Percentiles rank a stretch among this genome's conserved stretches.
Conservation (phyloP, 2,888 invertebrate genomes). For the Alsophila aescularia region DNA sequence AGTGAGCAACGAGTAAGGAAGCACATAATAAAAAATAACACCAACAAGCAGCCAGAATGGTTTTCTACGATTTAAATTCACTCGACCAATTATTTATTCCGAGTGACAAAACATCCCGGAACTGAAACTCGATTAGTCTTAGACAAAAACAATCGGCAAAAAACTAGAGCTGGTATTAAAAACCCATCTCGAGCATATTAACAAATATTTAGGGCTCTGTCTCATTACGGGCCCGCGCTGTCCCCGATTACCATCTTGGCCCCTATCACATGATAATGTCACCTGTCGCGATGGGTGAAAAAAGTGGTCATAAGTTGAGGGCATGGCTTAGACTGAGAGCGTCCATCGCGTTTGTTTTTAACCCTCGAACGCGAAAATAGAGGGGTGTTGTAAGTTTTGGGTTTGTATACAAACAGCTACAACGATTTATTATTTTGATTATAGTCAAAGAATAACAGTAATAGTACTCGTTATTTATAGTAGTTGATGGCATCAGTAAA, state of each 20-base stretch:
- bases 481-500: too few relatives aligned
- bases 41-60: background rate
- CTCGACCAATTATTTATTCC: constrained; percentile 3
- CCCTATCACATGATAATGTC: constrained; percentile 26
- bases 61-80: constrained; percentile 2
- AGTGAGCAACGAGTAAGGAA: background rate
- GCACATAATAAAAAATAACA: background rate
- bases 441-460: too few relatives aligned
- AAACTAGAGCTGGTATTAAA: constrained; percentile 63
- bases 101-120: constrained; percentile 23
- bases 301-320: constrained; percentile 15
- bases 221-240: constrained; percentile 56
- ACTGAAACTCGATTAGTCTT: constrained; percentile 20
- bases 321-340: background rate
- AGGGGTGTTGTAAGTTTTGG: too few relatives aligned
- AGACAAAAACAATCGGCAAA: constrained; percentile 39
- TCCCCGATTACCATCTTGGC: constrained; percentile 41
- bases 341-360: too few relatives aligned
- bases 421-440: too few relatives aligned
- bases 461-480: too few relatives aligned
- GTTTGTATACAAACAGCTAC: too few relatives aligned
- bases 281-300: constrained; percentile 37
- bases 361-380: too few relatives aligned
- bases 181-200: constrained; percentile 68
- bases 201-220: constrained; percentile 71